Evolutionary conservation across 2,888 invertebrate species (phyloP), one percentile per base, ranked within the genome.

Genomic region (Anorthoa munda): DNA sequence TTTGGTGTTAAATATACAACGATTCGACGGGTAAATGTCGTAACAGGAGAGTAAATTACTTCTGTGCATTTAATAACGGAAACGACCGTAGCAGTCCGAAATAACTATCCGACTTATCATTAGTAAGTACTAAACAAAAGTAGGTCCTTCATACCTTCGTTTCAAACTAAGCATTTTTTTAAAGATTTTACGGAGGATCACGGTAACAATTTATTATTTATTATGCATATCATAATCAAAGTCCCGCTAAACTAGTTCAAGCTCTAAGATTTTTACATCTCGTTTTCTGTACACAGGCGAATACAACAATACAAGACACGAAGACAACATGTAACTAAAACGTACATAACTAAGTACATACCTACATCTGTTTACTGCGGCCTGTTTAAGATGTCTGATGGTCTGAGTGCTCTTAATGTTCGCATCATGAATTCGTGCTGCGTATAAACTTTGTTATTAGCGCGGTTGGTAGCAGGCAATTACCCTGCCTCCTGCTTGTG

Each of bases 401-500:
- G 21, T 26, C 74, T 66, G 71, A 86, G 87, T 82, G 86, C 86
- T 80, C 77, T 78, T 83, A 85, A 86, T 84, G 86, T 84, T 81
- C 81, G 56, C 83, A 82, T 84, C 84, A 83, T 82, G 82, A 87
- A 83, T 86, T 86, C 80, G 72, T 72, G 72, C 50, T 74, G 69
- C 80, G 78, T 71, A 64, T 71, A 85, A 91, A 91, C 89, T 90
- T 90, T 87, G 86, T 85, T 87, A 87, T 90, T 87, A 90, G 77
- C 72, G 77, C 64, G 31, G 31, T 7, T 70, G 74, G 77, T 72
- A 84, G 83, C 85, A 86, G 85, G 83, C 80, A 86, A 88, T 89
- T 87, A 81, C 75, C 81, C 39, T 68, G 66, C 64, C 66, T 80
- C 79, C 77, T 79, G 81, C 76, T 82, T 78, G 66, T 79, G 73